A percentile compares a stretch with the other conserved stretches of the same genome.
These are phyloP conservation scores for Tethya wilhelma DNA, from an alignment of 37 sponge, comb jelly and placozoan genomes.

Conservation along the genomic window DNA sequence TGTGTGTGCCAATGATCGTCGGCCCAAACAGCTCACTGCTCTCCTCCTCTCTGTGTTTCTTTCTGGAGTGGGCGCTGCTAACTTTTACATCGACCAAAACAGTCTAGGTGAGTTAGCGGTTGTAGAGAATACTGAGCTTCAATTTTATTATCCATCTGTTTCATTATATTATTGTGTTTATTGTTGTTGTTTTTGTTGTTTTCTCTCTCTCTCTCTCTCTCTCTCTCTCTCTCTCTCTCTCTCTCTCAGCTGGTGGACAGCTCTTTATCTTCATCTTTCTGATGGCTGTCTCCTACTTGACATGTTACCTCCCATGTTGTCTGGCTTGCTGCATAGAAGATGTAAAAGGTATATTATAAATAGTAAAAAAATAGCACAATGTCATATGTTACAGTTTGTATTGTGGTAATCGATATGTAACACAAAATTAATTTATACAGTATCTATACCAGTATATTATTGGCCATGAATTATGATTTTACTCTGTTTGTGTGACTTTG, in stretches of 20 bases:
- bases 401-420: too few species aligned
- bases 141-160: too few species aligned
- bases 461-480: not conserved
- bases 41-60: conserved; percentile 68
- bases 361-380: too few species aligned
- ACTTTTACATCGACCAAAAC: conserved; percentile 82
- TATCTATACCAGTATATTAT: not conserved
- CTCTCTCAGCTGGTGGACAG: conserved; percentile 35
- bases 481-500: too few species aligned
- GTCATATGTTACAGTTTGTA: too few species aligned
- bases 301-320: conserved; percentile 54
- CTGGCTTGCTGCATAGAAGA: conserved; percentile 35
- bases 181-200: too few species aligned
- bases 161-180: too few species aligned
- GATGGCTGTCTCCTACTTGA: conserved; percentile 8
- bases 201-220: too few species aligned
- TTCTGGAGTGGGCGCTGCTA: conserved; percentile 77
- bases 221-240: not conserved
- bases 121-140: too few species aligned
- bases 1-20: conserved; percentile 15
- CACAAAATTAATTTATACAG: too few species aligned
- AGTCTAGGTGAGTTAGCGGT: conserved; percentile 63
- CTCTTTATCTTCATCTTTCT: conserved; percentile 6
- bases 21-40: conserved; percentile 51
- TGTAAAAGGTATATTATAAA: conserved; percentile 57